These are phyloP conservation scores for Gerris buenoi DNA, from an alignment of 1,140 invertebrate species.

Conservation along the genomic window DNA sequence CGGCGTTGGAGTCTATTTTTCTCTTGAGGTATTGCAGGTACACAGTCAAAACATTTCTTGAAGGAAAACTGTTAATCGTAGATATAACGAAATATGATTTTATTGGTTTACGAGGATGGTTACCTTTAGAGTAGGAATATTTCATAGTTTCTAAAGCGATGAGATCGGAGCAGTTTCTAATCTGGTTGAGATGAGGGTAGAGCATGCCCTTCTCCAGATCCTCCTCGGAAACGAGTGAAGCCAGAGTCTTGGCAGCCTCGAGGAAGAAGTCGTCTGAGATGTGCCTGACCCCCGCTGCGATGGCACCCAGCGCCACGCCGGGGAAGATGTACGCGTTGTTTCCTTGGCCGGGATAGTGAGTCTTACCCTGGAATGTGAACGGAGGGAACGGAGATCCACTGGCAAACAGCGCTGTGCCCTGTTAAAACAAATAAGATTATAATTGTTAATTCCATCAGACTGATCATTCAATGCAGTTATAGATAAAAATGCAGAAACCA, in stretches of 20 bases:
- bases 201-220: slow-evolving; percentile 78
- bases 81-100: too few species aligned
- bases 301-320: slow-evolving; percentile 73
- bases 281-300: slow-evolving; percentile 62
- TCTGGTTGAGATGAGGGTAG: slow-evolving; percentile 81
- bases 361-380: slow-evolving; percentile 59
- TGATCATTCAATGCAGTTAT: too few species aligned
- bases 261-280: slow-evolving; percentile 83
- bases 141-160: slow-evolving; percentile 75
- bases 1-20: too few species aligned
- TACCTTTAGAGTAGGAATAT: slow-evolving; percentile 75
- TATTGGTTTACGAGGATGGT: too few species aligned
- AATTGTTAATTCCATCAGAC: not conserved
- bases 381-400: slow-evolving; percentile 83
- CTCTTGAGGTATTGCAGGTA: too few species aligned
- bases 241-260: slow-evolving; percentile 57
- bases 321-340: slow-evolving; percentile 97
- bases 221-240: slow-evolving; percentile 63
- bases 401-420: slow-evolving; percentile 76
- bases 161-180: slow-evolving; percentile 71
- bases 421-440: too few species aligned
- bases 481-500: too few species aligned
- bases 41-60: too few species aligned
- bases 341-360: slow-evolving; percentile 74
- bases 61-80: too few species aligned